A percentile compares a stretch with the other conserved stretches of the same genome.
phyloP scores from a whole-genome alignment of 2,797 vertebrate species.

The Carapus acus region DNA sequence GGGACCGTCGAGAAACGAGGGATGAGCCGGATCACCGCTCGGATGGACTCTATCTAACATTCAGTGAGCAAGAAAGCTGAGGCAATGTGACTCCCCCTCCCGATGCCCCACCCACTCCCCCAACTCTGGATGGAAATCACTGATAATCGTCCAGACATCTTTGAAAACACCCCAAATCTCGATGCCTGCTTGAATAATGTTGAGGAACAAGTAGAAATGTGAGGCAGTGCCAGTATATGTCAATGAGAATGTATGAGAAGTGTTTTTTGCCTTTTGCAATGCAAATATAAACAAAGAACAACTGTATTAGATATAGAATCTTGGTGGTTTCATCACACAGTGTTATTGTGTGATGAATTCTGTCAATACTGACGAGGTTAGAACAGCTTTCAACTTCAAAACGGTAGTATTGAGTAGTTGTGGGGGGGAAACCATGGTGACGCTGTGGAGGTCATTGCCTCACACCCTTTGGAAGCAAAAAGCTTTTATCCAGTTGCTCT shows the following conservation, averaged over 20 bases:
- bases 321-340: too few species aligned
- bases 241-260: too few species aligned
- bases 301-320: not conserved
- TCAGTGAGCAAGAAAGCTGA: constrained; percentile 35
- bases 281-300: not conserved
- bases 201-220: constrained; percentile 7
- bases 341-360: too few species aligned
- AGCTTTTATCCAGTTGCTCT: not conserved
- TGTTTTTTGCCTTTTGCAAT: too few species aligned
- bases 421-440: not conserved
- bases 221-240: too few species aligned
- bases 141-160: too few species aligned
- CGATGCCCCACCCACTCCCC: constrained; percentile 25
- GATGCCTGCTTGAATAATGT: too few species aligned
- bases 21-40: constrained; percentile 48
- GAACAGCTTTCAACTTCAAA: too few species aligned
- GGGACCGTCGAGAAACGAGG: constrained; percentile 50
- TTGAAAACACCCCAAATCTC: not conserved
- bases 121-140: too few species aligned
- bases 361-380: too few species aligned
- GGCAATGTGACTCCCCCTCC: constrained; percentile 29
- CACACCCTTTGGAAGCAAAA: not conserved
- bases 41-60: constrained; percentile 45
- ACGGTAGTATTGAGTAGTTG: too few species aligned
- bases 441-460: not conserved